These are phyloP conservation scores for Aegithalos caudatus DNA, from an alignment of 2,113 vertebrate genomes.

Conservation along the genomic window DNA sequence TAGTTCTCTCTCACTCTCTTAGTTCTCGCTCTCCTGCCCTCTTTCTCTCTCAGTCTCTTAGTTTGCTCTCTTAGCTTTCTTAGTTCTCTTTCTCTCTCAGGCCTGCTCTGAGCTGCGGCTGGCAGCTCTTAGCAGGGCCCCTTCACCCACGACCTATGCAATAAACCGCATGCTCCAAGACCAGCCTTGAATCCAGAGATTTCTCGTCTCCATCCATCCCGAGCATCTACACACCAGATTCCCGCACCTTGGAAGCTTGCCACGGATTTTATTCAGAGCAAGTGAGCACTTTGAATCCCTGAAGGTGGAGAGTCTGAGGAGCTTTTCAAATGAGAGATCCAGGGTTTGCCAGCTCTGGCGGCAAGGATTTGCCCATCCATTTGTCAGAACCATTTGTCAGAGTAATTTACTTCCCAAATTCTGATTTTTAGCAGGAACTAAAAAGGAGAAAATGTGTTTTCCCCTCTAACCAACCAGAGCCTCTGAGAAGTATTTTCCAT, in stretches of 20 bases:
- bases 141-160: too few relatives aligned
- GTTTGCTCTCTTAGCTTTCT: too few relatives aligned
- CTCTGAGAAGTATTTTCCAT: constrained; percentile 17
- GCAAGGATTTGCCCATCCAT: accelerated
- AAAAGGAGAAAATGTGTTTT: not conserved
- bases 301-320: not conserved
- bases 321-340: not conserved
- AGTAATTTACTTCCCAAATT: not conserved
- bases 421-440: not conserved
- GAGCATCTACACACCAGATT: too few relatives aligned
- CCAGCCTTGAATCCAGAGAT: too few relatives aligned
- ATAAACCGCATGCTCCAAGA: too few relatives aligned
- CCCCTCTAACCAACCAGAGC: not conserved
- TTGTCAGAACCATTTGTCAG: not conserved
- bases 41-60: too few relatives aligned
- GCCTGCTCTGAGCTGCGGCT: too few relatives aligned
- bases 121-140: too few relatives aligned
- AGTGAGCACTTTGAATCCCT: not conserved
- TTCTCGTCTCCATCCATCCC: too few relatives aligned
- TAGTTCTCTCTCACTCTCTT: too few relatives aligned
- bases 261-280: not conserved
- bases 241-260: not conserved
- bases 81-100: too few relatives aligned
- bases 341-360: not conserved
- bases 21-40: too few relatives aligned